Conservation (phyloP, 1,140 invertebrate genomes). For the Helicorthomorpha holstii region DNA sequence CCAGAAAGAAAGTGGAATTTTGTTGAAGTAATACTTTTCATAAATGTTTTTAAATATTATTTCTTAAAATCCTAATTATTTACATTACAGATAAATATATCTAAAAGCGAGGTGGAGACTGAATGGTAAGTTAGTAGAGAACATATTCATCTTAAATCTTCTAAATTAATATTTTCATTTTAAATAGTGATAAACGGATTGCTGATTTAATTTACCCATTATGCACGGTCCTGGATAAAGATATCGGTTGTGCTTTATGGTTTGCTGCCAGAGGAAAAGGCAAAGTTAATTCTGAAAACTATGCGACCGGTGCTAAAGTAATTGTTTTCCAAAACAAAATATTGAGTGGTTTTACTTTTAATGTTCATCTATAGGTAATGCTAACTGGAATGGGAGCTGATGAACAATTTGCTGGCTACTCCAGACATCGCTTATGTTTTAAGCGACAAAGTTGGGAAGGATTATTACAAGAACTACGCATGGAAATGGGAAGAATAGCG, state of each 20-base stretch:
- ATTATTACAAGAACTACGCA: slow-evolving; percentile 46
- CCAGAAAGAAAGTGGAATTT: slow-evolving; percentile 54
- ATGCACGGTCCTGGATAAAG: slow-evolving; percentile 84
- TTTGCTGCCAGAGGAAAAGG: slow-evolving; percentile 70
- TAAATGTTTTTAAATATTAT: slow-evolving; percentile 5
- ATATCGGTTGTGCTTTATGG: slow-evolving; percentile 80
- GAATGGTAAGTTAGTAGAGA: slow-evolving; percentile 18
- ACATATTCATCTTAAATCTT: neutral
- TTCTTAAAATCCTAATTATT: too few relatives aligned
- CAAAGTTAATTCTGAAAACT: slow-evolving; percentile 18
- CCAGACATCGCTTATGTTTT: slow-evolving; percentile 58
- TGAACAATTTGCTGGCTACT: slow-evolving; percentile 91
- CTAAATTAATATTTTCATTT: neutral
- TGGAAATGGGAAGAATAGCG: slow-evolving; percentile 70
- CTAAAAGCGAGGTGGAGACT: slow-evolving; percentile 41
- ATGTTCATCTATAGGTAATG: slow-evolving; percentile 38
- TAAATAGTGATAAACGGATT: slow-evolving; percentile 35
- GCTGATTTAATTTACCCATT: slow-evolving; percentile 63
- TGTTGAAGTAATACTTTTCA: slow-evolving; percentile 34
- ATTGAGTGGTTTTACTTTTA: too few relatives aligned
- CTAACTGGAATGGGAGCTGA: slow-evolving; percentile 88
- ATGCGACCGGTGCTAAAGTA: slow-evolving; percentile 47
- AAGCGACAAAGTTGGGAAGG: slow-evolving; percentile 43
- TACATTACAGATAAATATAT: slow-evolving; percentile 51
- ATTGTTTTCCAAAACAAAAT: too few relatives aligned